These are phyloP conservation scores for Taxidea taxus DNA, from an alignment of 2,113 vertebrate species.

Conservation along the genomic window DNA sequence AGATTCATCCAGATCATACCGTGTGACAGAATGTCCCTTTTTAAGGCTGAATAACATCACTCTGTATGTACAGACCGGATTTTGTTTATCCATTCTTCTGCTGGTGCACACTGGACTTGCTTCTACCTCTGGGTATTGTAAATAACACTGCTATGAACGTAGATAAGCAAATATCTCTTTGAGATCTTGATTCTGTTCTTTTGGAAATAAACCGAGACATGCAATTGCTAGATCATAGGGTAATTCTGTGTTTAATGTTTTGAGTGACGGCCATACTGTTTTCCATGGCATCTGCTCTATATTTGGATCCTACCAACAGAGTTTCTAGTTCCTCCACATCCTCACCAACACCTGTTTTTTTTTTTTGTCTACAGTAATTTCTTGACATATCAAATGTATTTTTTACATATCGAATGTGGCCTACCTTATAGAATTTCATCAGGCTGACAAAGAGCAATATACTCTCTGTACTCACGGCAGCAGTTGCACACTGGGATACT, in stretches of 20 bases:
- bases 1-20: not conserved
- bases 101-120: not conserved
- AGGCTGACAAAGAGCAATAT: not conserved
- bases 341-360: not conserved
- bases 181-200: not conserved
- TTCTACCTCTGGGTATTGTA: not conserved
- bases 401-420: not conserved
- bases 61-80: not conserved
- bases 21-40: not conserved
- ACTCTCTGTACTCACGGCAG: not conserved
- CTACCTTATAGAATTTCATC: not conserved
- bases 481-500: not conserved
- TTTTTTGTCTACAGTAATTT: slow-evolving; percentile 10
- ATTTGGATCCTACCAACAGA: not conserved
- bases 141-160: not conserved
- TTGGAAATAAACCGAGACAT: not conserved
- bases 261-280: not conserved
- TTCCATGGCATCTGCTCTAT: not conserved
- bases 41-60: not conserved
- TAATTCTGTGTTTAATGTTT: not conserved
- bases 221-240: not conserved
- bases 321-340: not conserved
- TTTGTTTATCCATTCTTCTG: not conserved
- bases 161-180: not conserved
- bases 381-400: not conserved